Percentiles rank a stretch among this genome's conserved stretches.
Conservation (phyloP, 2,113 vertebrate genomes). For the Syngnathus typhle region DNA sequence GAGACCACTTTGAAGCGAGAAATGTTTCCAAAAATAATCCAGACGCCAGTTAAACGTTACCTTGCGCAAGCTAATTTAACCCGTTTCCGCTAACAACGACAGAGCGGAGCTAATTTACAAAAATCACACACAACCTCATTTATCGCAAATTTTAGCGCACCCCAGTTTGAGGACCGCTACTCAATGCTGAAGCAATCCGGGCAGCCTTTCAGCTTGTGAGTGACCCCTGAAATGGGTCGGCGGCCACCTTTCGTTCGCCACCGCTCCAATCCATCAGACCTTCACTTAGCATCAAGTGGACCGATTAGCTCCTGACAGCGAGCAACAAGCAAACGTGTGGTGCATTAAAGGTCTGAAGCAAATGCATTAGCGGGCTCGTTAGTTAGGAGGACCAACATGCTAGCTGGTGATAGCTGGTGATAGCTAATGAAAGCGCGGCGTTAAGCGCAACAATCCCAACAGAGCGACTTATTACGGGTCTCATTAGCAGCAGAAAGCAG, state of each 20-base stretch:
- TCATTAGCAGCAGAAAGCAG: not conserved
- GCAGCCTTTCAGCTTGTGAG: constrained; percentile 9
- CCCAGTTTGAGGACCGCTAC: not conserved
- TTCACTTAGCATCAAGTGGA: constrained; percentile 41
- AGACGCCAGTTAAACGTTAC: too few species aligned
- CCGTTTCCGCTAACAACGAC: too few species aligned
- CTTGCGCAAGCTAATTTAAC: too few species aligned
- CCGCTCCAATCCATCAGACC: constrained; percentile 36
- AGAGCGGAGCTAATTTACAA: too few species aligned
- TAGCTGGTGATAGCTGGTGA: constrained; percentile 35
- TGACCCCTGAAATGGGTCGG: constrained; percentile 1
- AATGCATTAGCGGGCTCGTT: constrained; percentile 59
- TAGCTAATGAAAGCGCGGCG: constrained; percentile 21
- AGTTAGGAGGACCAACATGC: constrained; percentile 44
- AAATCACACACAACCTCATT: too few species aligned
- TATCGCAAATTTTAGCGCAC: not conserved
- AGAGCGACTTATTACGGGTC: constrained; percentile 15
- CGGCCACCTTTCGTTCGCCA: constrained; percentile 33
- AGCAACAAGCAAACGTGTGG: constrained; percentile 27
- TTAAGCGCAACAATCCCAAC: constrained; percentile 18
- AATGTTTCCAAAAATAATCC: not conserved
- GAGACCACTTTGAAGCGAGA: not conserved
- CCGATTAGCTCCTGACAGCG: constrained; percentile 48
- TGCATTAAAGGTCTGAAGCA: constrained; percentile 35
- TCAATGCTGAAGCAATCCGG: not conserved